Evolutionary conservation across 1,140 invertebrate species (phyloP), one percentile per base, ranked within the genome.

Genomic region (Andricus grossulariae): DNA sequence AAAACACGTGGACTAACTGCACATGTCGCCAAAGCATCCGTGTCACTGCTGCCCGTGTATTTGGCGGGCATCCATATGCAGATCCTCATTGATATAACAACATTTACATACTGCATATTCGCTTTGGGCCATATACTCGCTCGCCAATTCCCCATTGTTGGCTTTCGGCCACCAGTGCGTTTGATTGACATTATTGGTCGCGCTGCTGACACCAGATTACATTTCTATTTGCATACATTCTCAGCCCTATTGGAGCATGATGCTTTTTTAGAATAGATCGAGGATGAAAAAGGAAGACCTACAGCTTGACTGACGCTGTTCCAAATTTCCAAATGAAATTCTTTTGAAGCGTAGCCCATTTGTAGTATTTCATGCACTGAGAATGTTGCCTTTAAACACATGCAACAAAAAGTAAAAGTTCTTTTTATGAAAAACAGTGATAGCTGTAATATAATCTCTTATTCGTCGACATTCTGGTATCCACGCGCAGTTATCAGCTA

Each of bases 51-150:
- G 78, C 79, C 70, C 78, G 83, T 83, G 85, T 89, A 90, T 89
- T 86, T 86, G 80, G 52, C 80, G 82, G 89, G 88, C 88, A 91
- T 91, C 90, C 90, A 91, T 91, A 91, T 91, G 90, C 89, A 91
- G 90, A 91, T 91, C 86, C 87, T 85, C 84, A 89, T 88, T 89
- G 89, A 91, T 91, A 91, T 91, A 90, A 91, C 90, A 91, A 91
- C 89, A 91, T 91, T 91, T 91, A 91, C 90, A 91, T 90, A 91
- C 90, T 90, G 90, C 90, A 91, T 91, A 91, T 90, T 91, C 89
- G 90, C 87, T 90, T 83, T 87, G 85, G 87, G 88, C 87, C 88
- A 88, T 90, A 90, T 88, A 88, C 87, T 89, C 85, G 83, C 85
- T 86, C 82, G 83, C 88, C 89, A 87, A 91, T 91, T 91, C 86